Evolutionary conservation across 2,113 vertebrate species (phyloP).

Genomic region (Ahaetulla prasina): DNA sequence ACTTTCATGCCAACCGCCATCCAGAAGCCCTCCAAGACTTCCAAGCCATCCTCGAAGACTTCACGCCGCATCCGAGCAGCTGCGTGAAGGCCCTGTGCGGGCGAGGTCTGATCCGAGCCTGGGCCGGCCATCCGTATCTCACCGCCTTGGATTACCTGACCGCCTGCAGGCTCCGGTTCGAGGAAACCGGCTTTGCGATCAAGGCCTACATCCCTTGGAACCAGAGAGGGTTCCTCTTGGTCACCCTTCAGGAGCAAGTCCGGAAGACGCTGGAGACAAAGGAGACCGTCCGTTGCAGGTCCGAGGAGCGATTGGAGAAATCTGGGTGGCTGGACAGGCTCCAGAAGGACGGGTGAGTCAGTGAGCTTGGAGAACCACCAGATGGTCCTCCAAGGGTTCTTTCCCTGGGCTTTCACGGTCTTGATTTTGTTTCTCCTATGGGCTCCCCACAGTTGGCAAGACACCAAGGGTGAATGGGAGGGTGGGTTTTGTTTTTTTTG

Average conservation of each 20-base stretch:
- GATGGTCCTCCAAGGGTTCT: no score
- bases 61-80: constrained; percentile 78
- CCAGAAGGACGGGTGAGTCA: constrained; percentile 65
- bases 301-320: neutral
- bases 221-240: constrained; percentile 82
- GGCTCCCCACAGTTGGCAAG: no score
- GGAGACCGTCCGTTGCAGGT: neutral
- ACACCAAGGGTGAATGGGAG: no score
- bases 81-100: constrained; percentile 91
- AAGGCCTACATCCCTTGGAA: constrained; percentile 93
- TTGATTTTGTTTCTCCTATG: no score
- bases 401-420: no score
- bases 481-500: no score
- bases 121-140: constrained; percentile 76
- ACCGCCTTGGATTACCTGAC: constrained; percentile 89
- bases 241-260: constrained; percentile 86
- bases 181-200: constrained; percentile 79
- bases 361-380: neutral
- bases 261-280: constrained; percentile 80
- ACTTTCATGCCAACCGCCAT: constrained; percentile 73
- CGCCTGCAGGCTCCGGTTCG: constrained; percentile 77
- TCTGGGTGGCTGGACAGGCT: neutral
- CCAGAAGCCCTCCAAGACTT: constrained; percentile 81
- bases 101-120: constrained; percentile 84
- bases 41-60: constrained; percentile 83